Conservation (phyloP, 2,113 vertebrate genomes). For the Carassius gibelio region DNA sequence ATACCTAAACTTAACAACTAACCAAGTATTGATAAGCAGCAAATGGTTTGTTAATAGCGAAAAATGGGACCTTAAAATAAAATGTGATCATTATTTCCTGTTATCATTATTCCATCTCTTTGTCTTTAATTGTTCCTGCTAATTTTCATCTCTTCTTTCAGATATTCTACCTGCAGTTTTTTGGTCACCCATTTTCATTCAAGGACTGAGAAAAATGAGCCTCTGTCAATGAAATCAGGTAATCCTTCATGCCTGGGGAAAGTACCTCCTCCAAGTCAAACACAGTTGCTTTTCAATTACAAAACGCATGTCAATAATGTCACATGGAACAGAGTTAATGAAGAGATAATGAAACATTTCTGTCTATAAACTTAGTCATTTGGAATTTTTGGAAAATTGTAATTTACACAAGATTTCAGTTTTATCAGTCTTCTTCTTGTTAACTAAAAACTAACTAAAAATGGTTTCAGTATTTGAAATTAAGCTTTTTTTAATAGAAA, state of each 20-base stretch:
- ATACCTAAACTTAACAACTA: too few relatives aligned
- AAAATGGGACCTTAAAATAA: too few relatives aligned
- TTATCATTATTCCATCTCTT: background rate
- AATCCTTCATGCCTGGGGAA: conserved; percentile 3
- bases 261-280: background rate
- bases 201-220: conserved; percentile 37
- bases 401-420: background rate
- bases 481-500: too few relatives aligned
- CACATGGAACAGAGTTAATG: background rate
- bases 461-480: background rate
- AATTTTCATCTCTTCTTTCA: background rate
- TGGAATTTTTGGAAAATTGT: background rate
- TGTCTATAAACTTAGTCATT: background rate
- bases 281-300: background rate
- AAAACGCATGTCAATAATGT: background rate
- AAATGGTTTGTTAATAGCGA: too few relatives aligned
- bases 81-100: background rate
- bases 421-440: background rate
- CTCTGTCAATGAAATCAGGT: conserved; percentile 44
- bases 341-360: background rate
- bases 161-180: background rate
- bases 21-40: too few relatives aligned
- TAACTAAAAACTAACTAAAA: background rate
- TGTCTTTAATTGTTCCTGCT: background rate
- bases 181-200: background rate